phyloP scores from a whole-genome alignment of 2,888 invertebrate species.

The Homarus gammarus region DNA sequence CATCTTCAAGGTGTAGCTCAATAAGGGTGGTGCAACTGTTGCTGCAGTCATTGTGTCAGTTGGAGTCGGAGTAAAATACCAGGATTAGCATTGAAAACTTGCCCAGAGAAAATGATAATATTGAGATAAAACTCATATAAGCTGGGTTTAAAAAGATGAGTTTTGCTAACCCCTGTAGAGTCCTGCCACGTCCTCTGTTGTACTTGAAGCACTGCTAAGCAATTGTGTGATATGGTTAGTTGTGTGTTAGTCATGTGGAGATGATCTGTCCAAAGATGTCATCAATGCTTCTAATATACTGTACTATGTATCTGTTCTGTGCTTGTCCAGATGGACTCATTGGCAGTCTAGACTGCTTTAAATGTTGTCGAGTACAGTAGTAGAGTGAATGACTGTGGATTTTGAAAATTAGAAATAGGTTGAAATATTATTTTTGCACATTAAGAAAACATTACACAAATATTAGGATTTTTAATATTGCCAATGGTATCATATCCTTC shows the following conservation, averaged over 20 bases:
- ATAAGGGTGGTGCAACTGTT: neutral
- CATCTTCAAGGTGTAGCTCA: neutral
- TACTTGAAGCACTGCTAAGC: neutral
- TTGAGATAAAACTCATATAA: too few species aligned
- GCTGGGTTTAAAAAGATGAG: too few species aligned
- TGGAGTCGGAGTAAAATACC: too few species aligned
- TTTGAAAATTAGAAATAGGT: neutral
- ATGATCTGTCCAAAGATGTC: neutral
- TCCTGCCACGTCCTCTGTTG: neutral
- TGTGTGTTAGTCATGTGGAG: neutral
- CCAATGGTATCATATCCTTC: neutral
- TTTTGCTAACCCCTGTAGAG: too few species aligned
- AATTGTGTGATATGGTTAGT: neutral
- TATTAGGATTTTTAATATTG: neutral
- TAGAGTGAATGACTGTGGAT: neutral
- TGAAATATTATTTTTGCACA: slow-evolving; percentile 10
- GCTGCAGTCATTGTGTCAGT: neutral
- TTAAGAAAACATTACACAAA: neutral
- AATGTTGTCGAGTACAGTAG: neutral
- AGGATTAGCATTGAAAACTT: too few species aligned
- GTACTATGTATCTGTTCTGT: neutral
- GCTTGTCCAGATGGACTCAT: neutral
- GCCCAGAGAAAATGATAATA: too few species aligned
- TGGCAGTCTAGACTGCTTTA: neutral
- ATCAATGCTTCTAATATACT: neutral